Evolutionary conservation across 2,888 invertebrate species (phyloP).

Genomic region (Drosophila greeni): DNA sequence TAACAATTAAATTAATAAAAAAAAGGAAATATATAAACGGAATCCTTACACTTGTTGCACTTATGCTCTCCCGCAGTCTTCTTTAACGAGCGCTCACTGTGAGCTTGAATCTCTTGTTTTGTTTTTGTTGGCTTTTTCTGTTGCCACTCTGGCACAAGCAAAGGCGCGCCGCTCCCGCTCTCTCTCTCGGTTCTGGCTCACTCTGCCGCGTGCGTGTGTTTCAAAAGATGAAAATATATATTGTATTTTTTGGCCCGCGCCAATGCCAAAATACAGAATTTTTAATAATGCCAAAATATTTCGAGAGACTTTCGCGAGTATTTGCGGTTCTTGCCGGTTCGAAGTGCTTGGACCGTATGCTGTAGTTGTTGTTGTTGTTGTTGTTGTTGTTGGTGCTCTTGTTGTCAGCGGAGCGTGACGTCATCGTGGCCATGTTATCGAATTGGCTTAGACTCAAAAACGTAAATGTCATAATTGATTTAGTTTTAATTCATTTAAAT

Average conservation of each 20-base stretch:
- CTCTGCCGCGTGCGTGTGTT: slow-evolving; percentile 17
- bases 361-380: slow-evolving; percentile 11
- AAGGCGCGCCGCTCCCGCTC: slow-evolving; percentile 7
- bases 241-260: slow-evolving; percentile 38
- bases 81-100: not conserved
- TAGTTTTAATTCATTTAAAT: slow-evolving; percentile 13
- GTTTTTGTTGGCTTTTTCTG: slow-evolving; percentile 2
- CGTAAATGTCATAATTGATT: slow-evolving; percentile 17
- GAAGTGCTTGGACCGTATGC: slow-evolving; percentile 35
- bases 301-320: slow-evolving; percentile 17
- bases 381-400: not conserved
- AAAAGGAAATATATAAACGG: not conserved
- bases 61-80: too few relatives aligned
- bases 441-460: slow-evolving; percentile 14
- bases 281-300: slow-evolving; percentile 68
- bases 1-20: not conserved
- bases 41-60: not conserved
- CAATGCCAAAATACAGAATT: slow-evolving; percentile 48
- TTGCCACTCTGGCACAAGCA: slow-evolving; percentile 23
- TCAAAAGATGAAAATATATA: slow-evolving; percentile 18
- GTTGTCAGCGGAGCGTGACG: slow-evolving; percentile 21
- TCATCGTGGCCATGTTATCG: slow-evolving; percentile 32
- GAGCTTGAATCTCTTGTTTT: slow-evolving; percentile 15
- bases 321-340: slow-evolving; percentile 66
- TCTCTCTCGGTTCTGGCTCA: not conserved